These are phyloP conservation scores for Esox niger DNA, from an alignment of 2,113 vertebrate genomes.

Conservation along the genomic window DNA sequence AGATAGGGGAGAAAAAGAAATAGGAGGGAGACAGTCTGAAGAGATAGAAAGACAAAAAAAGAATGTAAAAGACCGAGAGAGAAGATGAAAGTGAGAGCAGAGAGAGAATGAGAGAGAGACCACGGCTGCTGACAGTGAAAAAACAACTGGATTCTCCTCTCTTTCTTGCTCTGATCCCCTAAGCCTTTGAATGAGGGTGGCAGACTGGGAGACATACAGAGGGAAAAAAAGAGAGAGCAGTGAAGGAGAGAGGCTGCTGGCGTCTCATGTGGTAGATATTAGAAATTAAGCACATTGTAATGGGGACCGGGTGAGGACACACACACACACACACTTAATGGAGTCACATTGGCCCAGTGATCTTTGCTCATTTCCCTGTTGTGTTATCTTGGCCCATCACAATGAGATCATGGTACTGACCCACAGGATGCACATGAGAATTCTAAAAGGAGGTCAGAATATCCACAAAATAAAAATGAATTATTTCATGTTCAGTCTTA, in stretches of 20 bases:
- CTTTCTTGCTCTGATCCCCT: neutral
- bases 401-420: neutral
- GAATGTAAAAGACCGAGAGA: neutral
- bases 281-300: conserved; percentile 68
- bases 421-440: too few relatives aligned
- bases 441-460: too few relatives aligned
- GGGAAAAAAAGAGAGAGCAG: too few relatives aligned
- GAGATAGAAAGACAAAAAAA: neutral
- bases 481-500: too few relatives aligned
- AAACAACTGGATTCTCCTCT: conserved; percentile 21
- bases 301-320: conserved; percentile 65
- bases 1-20: neutral
- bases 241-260: conserved; percentile 6
- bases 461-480: too few relatives aligned
- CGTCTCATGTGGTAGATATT: conserved; percentile 69
- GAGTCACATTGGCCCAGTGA: conserved; percentile 44
- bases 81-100: neutral
- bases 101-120: neutral
- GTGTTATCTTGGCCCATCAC: conserved; percentile 10
- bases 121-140: conserved; percentile 39
- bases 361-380: conserved; percentile 38
- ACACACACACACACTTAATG: conserved; percentile 16
- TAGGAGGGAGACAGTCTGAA: neutral
- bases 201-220: neutral
- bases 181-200: conserved; percentile 59